Evolutionary conservation across 92 coral and sea anemone genomes (phyloP), one percentile per base, ranked within the genome.

Genomic region (Phymanthus crucifer): DNA sequence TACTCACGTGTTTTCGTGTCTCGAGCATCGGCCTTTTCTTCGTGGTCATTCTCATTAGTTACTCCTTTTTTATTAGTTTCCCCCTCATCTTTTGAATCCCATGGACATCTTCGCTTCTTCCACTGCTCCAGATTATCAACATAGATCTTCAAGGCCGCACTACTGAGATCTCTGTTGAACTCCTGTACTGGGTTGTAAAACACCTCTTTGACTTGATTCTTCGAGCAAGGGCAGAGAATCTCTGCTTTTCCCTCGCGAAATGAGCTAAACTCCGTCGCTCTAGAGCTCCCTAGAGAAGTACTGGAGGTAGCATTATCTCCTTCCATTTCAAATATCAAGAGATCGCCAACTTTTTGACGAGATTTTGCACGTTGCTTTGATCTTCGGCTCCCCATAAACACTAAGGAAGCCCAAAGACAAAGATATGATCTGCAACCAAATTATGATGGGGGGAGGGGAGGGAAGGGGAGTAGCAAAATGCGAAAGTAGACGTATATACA

Each of bases 121-220:
- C 89, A 80, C 36, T 78, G 72, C n/a, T 67, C 56, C 19, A 91
- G 81, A 69, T 91, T 88, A 65, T 89, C 87, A 47, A 91, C 89
- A 71, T 83, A 90, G 3, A 93, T 80, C 66, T 81, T 81, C 40
- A 95, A 84, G 8, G 88, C 93, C n/a, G 93, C 94, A 17, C 91
- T 88, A 33, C 99, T 95, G 75, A 95, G 50, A 78, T 95, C 99
- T 46, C 99, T 87, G 85, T 95, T 95, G 88, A 95, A 95, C 64
- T 93, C 99, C 79, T 95, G 99, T 35, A 95, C 99, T 33, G 98
- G 99, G 65, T 95, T 95, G 78, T 95, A 95, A 58, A 95, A 95
- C 38, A 95, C 99, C 29, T 57, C 40, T 40, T 66, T 54, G 27
- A 33, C 58, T 16, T 67, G 70, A 9, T 89, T 89, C 69, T 91